Base-by-base conservation (phyloP, 2,113 vertebrate species). In the Nothocercus nigrocapillus region DNA sequence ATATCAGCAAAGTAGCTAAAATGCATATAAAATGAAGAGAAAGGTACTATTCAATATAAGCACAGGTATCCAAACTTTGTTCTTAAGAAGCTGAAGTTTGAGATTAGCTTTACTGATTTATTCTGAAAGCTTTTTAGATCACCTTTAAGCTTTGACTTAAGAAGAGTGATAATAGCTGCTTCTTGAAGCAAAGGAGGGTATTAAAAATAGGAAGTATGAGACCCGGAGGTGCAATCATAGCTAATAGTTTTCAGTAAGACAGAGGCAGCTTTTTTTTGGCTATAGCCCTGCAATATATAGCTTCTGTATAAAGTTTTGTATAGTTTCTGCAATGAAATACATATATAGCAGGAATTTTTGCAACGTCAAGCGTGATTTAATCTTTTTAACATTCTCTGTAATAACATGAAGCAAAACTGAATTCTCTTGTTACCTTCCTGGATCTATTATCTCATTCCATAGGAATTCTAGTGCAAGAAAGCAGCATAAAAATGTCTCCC, bases 191-290 rank as follows among this genome's bases (percentile, higher is more conserved):
- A 63, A 74, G 74, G 79, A 96, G 74, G 72, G 89, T 94, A 93
- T 97, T 95, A 96, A 97, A 94, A 69, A 95, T 30, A 67, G 24
- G 89, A 94, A 49, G 68, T 94, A 86, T 21, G 87, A 93, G 91
- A 93, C 95, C 85, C 75, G 7, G 85, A 95, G 94, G 94, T 93
- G 82, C 96, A 88, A 92, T 95, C 44, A 8, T 62, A 73, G 44
- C 92, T 97, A 97, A 97, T 95, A 96, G 93, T 93, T 95, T 97
- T 96, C 90, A 83, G 81, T 86, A 92, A 97, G 97, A 91, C 87
- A 95, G 91, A 95, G 84, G 90, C 56, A 79, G 38, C 89, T 88
- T 96, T 82, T 89, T 94, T 92, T 87, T 21, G 49, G 49, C 2
- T 85, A 63, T 18, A 69, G 53, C 40, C 15, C 73, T 76, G n/a